Conservation (phyloP, 2,888 invertebrate genomes). For the Polydrusus cervinus region DNA sequence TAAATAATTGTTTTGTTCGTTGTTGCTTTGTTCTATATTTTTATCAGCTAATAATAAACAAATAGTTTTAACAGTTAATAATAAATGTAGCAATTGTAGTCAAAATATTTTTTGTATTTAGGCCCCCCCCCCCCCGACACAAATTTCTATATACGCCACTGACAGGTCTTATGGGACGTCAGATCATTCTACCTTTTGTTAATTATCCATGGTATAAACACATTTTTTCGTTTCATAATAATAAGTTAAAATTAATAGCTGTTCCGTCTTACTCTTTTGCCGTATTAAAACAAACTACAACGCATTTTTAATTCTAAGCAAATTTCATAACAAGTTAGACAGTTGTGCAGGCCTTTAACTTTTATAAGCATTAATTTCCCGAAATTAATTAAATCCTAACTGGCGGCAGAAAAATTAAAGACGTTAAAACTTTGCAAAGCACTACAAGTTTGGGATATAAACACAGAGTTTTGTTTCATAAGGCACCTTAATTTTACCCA, state of each 20-base stretch:
- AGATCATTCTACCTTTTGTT: no score
- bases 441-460: conserved; percentile 27
- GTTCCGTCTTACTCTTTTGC: neutral
- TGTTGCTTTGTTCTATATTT: no score
- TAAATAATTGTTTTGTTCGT: no score
- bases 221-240: neutral
- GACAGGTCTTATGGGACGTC: no score
- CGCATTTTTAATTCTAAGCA: conserved; percentile 16
- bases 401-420: conserved; percentile 20
- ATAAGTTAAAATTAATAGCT: neutral
- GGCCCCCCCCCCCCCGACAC: no score
- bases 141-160: no score
- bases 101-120: no score
- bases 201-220: no score
- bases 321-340: conserved; percentile 25
- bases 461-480: conserved; percentile 17
- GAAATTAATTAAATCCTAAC: conserved; percentile 27
- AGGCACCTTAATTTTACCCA: conserved; percentile 6
- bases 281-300: conserved; percentile 15
- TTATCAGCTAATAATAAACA: no score
- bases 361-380: conserved; percentile 15
- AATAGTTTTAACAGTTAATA: no score
- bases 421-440: conserved; percentile 25
- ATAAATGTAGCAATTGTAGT: no score
- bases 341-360: conserved; percentile 21